Percentiles rank a stretch among this genome's conserved stretches.
These are phyloP conservation scores for Sitobion miscanthi DNA, from an alignment of 1,140 invertebrate species.

Conservation along the genomic window DNA sequence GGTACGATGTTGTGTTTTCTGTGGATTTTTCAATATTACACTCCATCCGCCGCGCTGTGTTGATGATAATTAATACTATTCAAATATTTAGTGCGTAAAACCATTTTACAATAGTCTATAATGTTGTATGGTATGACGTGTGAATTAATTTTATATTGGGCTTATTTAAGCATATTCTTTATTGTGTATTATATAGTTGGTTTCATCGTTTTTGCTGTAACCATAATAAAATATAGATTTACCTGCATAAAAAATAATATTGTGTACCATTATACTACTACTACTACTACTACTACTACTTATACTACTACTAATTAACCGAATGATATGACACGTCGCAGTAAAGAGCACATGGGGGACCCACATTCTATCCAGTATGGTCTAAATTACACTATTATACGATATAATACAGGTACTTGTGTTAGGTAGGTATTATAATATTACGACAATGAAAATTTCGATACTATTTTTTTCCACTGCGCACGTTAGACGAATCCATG, in stretches of 20 bases:
- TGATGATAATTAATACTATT: neutral
- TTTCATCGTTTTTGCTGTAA: neutral
- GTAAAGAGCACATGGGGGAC: neutral
- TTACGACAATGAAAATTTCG: neutral
- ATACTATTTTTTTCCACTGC: neutral
- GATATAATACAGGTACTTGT: neutral
- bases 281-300: too few relatives aligned
- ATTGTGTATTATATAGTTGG: too few relatives aligned
- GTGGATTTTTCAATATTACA: neutral
- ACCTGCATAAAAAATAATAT: neutral
- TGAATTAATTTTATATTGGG: neutral
- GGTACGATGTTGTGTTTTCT: neutral
- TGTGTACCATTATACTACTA: too few relatives aligned
- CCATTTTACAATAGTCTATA: too few relatives aligned
- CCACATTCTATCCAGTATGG: neutral
- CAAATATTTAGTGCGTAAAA: neutral
- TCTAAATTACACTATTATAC: neutral
- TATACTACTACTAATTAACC: neutral
- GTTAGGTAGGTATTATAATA: neutral
- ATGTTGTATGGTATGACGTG: neutral
- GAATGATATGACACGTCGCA: neutral
- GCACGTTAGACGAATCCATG: constrained; percentile 28
- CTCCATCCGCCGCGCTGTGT: neutral
- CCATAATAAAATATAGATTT: neutral
- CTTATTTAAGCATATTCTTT: too few relatives aligned